phyloP scores from a whole-genome alignment of 2,888 invertebrate genomes.

The Cheilosia variabilis region DNA sequence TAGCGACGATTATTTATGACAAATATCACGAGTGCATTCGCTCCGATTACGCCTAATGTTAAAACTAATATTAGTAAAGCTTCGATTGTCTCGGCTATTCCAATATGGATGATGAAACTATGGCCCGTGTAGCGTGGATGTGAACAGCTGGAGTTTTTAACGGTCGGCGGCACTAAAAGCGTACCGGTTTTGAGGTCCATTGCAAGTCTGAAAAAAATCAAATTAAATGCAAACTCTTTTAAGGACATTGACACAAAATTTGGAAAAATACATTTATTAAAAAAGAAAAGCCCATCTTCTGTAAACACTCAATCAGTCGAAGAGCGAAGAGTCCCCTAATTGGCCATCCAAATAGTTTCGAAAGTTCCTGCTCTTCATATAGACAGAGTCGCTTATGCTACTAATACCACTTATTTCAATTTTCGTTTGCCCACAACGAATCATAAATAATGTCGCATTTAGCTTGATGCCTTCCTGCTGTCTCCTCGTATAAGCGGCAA shows the following conservation, averaged over 20 bases:
- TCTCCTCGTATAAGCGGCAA: not conserved
- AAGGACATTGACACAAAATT: not conserved
- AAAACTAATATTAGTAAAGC: constrained; percentile 90
- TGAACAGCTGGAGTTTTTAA: constrained; percentile 93
- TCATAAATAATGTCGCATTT: constrained; percentile 17
- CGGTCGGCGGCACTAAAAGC: constrained; percentile 90
- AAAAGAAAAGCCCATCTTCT: no score
- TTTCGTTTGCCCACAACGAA: not conserved
- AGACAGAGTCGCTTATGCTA: not conserved
- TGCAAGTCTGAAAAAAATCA: constrained; percentile 79
- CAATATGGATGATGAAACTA: constrained; percentile 87
- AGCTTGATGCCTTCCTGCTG: constrained; percentile 2
- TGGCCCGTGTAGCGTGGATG: constrained; percentile 87
- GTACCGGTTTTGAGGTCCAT: constrained; percentile 86
- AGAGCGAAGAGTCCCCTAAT: no score
- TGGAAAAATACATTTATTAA: not conserved
- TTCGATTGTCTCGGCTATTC: constrained; percentile 89
- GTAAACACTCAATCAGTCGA: not conserved
- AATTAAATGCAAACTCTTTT: constrained; percentile 14
- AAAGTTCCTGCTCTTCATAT: not conserved
- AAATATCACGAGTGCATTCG: constrained; percentile 91
- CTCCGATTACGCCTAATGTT: constrained; percentile 91
- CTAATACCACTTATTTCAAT: constrained; percentile 2
- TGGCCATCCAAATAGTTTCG: not conserved
- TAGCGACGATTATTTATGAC: constrained; percentile 93